Percentiles rank a stretch among this genome's conserved stretches.
Evolutionary conservation across 2,888 invertebrate species (phyloP).

Genomic region (Acleris cristana): DNA sequence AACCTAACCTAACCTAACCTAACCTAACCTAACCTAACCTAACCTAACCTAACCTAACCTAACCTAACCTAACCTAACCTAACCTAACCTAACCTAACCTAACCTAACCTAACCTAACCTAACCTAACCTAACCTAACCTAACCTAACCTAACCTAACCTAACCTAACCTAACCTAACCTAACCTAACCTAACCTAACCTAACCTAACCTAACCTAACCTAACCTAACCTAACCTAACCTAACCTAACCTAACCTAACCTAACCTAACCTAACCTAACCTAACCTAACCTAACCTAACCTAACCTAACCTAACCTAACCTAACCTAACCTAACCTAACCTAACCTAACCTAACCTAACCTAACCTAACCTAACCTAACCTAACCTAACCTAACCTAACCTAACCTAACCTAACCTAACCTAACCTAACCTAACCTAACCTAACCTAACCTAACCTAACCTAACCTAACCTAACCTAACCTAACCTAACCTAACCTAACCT

Average conservation of each 20-base stretch:
- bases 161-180: slow-evolving; percentile 33
- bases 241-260: slow-evolving; percentile 17
- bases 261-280: slow-evolving; percentile 36
- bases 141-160: slow-evolving; percentile 34
- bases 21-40: no score
- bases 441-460: slow-evolving; percentile 38
- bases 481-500: slow-evolving; percentile 37
- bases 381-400: slow-evolving; percentile 38
- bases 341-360: slow-evolving; percentile 38
- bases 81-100: slow-evolving; percentile 33
- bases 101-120: slow-evolving; percentile 35
- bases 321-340: slow-evolving; percentile 38
- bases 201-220: slow-evolving; percentile 34
- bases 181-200: slow-evolving; percentile 35
- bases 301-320: slow-evolving; percentile 38
- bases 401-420: slow-evolving; percentile 38
- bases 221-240: slow-evolving; percentile 34
- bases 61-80: slow-evolving; percentile 35
- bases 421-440: slow-evolving; percentile 38
- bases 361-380: slow-evolving; percentile 38
- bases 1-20: slow-evolving; percentile 37
- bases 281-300: slow-evolving; percentile 37
- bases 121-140: slow-evolving; percentile 34
- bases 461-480: slow-evolving; percentile 37
- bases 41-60: slow-evolving; percentile 16